These are phyloP conservation scores for Gobionotothen gibberifrons DNA, from an alignment of 2,797 vertebrate genomes.

Conservation along the genomic window DNA sequence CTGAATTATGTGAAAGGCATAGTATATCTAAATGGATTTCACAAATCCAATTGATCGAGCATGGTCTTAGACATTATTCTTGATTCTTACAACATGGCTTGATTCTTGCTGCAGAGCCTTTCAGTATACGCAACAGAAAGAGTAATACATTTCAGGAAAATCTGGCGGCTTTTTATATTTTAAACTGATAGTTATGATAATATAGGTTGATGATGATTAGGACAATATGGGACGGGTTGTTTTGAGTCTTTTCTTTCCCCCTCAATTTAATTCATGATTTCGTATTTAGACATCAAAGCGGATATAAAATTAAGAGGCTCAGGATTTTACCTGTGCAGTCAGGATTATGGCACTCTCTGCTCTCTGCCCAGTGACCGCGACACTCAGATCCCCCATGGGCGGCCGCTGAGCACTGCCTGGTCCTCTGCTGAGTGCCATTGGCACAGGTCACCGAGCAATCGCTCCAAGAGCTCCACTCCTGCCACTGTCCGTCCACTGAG, in stretches of 20 bases:
- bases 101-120: constrained; percentile 36
- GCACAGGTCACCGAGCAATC: constrained; percentile 98
- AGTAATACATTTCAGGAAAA: constrained; percentile 27
- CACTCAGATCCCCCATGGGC: constrained; percentile 98
- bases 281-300: constrained; percentile 71
- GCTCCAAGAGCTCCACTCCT: constrained; percentile 98
- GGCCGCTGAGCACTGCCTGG: constrained; percentile 94
- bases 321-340: constrained; percentile 94
- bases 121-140: constrained; percentile 23
- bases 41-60: constrained; percentile 77
- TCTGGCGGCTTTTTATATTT: constrained; percentile 19
- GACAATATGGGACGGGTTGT: constrained; percentile 5
- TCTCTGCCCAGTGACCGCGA: constrained; percentile 98
- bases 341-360: constrained; percentile 96
- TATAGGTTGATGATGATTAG: not conserved
- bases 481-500: constrained; percentile 98
- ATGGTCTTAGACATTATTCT: constrained; percentile 66
- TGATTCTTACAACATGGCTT: constrained; percentile 52
- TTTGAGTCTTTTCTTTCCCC: constrained; percentile 2
- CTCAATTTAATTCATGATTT: constrained; percentile 54
- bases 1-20: constrained; percentile 73
- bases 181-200: not conserved
- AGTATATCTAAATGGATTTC: constrained; percentile 76
- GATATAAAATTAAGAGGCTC: constrained; percentile 74
- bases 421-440: constrained; percentile 98